Evolutionary conservation across 2,797 vertebrate genomes (phyloP), one percentile per base, ranked within the genome.

Genomic region (Phrynocephalus vlangalii): DNA sequence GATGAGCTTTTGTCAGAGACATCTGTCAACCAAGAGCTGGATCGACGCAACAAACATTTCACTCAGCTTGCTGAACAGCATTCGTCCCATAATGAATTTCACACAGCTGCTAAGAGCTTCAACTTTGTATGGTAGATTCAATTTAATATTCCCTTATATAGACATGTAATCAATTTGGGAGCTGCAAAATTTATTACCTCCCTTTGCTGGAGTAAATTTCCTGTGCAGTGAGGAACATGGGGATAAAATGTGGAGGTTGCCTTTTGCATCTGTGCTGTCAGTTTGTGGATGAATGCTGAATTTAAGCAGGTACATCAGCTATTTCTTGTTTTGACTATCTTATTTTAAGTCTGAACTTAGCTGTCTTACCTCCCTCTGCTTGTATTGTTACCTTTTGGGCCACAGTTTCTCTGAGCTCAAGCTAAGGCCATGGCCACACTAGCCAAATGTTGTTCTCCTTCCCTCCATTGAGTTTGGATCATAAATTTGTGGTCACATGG

Each of bases 151-250:
- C 82, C 84, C 66, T 66, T 33, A 79, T 63, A 84, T 85, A 94
- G 89, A 75, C 38, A 76, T 0, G 0, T 52, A 87, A 85, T 26
- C 30, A 11, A 44, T 83, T 91, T 92, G 77, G 85, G 85, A 90
- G 30, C 60, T 81, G 77, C 30, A 77, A 91, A 91, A 79, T 84
- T 78, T 91, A 85, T 38, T 33, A 79, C 89, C 79, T 86, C 67
- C 76, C 0, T 0, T 67, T 26, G 67, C 0, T 0, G 13, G 66
- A 89, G 44, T 66, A 78, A 86, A 86, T 91, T 87, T 91, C 89
- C 82, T 88, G n/a, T 48, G 8, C 26, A 38, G n/a, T 0, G 0
- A 84, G 68, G 83, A 24, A 26, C 28, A 7, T 38, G 11, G 52
- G 81, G 48, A 90, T 78, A 52, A 50, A 56, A 87, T 24, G 8